Conservation (phyloP, 2,797 vertebrate genomes). For the Sarcophilus harrisii region DNA sequence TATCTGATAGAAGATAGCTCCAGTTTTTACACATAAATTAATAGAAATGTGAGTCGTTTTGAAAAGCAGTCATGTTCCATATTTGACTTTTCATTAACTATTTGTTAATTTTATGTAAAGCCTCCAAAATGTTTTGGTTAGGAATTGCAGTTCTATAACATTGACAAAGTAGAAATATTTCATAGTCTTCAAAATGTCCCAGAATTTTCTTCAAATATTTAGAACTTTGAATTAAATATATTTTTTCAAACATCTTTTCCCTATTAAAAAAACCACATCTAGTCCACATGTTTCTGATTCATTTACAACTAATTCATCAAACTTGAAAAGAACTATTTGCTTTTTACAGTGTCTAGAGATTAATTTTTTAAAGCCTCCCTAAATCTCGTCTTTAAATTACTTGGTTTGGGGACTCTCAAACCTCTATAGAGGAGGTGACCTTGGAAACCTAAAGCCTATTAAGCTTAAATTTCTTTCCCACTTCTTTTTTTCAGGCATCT, state of each 20-base stretch:
- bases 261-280: constrained; percentile 45
- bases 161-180: constrained; percentile 54
- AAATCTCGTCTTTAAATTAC: constrained; percentile 13
- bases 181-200: constrained; percentile 64
- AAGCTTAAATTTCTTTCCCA: neutral
- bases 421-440: constrained; percentile 36
- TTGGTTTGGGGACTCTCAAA: constrained; percentile 29
- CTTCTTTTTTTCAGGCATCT: neutral
- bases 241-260: constrained; percentile 58
- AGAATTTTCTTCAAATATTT: constrained; percentile 61
- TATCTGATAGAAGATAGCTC: neutral
- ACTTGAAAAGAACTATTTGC: constrained; percentile 57
- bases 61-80: constrained; percentile 20
- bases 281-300: constrained; percentile 69
- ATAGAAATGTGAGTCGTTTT: constrained; percentile 59
- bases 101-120: constrained; percentile 58
- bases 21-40: neutral
- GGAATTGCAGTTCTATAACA: constrained; percentile 25
- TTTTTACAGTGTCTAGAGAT: constrained; percentile 39
- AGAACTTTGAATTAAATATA: constrained; percentile 48
- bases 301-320: constrained; percentile 70
- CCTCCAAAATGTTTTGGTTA: constrained; percentile 45
- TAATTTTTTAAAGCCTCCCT: neutral
- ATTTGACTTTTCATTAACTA: constrained; percentile 14
- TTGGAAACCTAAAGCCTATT: neutral